Percentiles rank a stretch among this genome's conserved stretches.
Conservation (phyloP, 2,797 vertebrate genomes). For the Gambusia yucatana region DNA sequence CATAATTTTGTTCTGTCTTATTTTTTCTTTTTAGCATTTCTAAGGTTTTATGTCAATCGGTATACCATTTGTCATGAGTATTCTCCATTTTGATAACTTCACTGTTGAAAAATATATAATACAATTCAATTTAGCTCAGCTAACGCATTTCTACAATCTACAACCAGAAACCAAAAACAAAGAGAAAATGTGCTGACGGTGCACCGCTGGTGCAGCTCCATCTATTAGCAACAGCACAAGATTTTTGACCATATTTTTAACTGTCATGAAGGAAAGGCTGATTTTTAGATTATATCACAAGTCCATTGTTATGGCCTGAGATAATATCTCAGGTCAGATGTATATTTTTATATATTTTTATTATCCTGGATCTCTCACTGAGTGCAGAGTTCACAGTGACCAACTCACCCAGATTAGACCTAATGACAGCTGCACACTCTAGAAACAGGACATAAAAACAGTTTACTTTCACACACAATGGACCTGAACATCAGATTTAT, state of each 20-base stretch:
- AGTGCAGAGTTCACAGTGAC: background rate
- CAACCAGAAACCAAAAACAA: background rate
- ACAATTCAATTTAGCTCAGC: background rate
- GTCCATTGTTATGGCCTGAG: background rate
- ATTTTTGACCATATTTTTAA: background rate
- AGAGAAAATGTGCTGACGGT: background rate
- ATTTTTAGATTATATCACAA: background rate
- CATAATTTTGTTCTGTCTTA: background rate
- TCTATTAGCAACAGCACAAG: background rate
- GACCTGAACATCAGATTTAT: background rate
- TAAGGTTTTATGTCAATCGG: background rate
- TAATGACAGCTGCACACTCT: background rate
- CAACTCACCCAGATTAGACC: background rate
- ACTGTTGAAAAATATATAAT: background rate
- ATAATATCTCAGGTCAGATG: background rate
- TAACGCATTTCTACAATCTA: background rate
- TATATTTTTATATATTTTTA: background rate
- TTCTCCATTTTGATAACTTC: background rate
- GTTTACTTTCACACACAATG: background rate
- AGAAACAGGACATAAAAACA: background rate
- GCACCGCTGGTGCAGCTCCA: background rate
- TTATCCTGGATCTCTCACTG: background rate
- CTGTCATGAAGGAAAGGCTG: background rate
- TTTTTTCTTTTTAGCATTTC: background rate
- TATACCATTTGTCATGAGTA: background rate